Evolutionary conservation across 1,140 invertebrate genomes (phyloP).

Genomic region (Psix sp.): DNA sequence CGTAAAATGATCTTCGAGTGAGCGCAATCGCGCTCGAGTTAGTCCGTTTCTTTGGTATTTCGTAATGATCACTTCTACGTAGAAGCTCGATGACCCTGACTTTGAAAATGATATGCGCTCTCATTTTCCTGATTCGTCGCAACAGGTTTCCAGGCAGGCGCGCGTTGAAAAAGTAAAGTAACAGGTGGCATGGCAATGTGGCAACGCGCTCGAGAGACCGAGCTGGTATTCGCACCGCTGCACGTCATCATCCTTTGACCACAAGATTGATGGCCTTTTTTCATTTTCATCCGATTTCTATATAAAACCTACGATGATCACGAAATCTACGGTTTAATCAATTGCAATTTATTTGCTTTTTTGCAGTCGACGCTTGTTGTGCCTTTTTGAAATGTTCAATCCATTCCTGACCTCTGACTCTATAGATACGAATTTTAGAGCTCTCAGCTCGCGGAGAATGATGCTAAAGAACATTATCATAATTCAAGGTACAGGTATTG

Average conservation of each 20-base stretch:
- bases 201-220: conserved; percentile 21
- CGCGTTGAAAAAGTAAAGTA: conserved; percentile 39
- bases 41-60: conserved; percentile 48
- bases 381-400: conserved; percentile 10
- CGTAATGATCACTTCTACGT: conserved; percentile 50
- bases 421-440: conserved; percentile 24
- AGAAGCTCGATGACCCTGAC: conserved; percentile 54
- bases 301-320: too few relatives aligned
- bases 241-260: conserved; percentile 19
- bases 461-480: conserved; percentile 18
- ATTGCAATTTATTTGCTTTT: background rate
- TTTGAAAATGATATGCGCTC: conserved; percentile 58
- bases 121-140: conserved; percentile 56
- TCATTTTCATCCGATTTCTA: too few relatives aligned
- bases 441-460: conserved; percentile 24
- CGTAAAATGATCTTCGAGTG: conserved; percentile 52
- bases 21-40: conserved; percentile 36
- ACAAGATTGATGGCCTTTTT: conserved; percentile 20
- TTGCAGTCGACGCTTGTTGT: background rate
- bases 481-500: conserved; percentile 20
- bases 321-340: background rate
- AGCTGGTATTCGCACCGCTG: conserved; percentile 16
- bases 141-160: conserved; percentile 38
- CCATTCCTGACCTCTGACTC: conserved; percentile 12
- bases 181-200: conserved; percentile 43